Percentiles rank a stretch among this genome's conserved stretches.
Evolutionary conservation across 2,113 vertebrate species (phyloP).

Genomic region (Gulo gulo): DNA sequence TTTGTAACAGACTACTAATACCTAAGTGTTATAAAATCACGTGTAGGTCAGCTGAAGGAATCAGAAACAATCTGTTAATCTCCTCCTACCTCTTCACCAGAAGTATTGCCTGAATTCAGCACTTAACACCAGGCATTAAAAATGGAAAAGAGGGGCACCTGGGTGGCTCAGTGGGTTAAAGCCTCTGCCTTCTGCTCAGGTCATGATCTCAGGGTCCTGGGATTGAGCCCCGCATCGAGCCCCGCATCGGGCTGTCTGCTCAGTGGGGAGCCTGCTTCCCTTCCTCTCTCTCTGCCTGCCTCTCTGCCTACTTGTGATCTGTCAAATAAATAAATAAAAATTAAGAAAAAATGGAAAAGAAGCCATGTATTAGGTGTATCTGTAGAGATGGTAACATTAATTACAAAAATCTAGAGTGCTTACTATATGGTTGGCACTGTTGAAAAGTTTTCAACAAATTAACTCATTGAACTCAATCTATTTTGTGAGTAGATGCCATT

Average conservation of each 20-base stretch:
- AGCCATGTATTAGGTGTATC: not conserved
- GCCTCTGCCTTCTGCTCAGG: no score
- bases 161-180: no score
- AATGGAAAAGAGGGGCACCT: not conserved
- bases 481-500: not conserved
- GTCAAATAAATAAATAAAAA: no score
- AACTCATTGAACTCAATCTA: not conserved
- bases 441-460: not conserved
- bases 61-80: not conserved
- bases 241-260: no score
- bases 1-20: not conserved
- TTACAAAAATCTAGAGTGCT: not conserved
- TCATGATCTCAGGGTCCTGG: no score
- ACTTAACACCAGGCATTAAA: not conserved
- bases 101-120: not conserved
- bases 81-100: not conserved
- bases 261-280: no score
- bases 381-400: not conserved
- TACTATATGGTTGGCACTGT: not conserved
- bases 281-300: no score
- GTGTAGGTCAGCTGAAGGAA: not conserved
- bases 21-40: not conserved
- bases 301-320: no score
- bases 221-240: no score
- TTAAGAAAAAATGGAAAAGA: not conserved